These are phyloP conservation scores for Hemicordylus capensis DNA, from an alignment of 2,113 vertebrate genomes.

Conservation along the genomic window DNA sequence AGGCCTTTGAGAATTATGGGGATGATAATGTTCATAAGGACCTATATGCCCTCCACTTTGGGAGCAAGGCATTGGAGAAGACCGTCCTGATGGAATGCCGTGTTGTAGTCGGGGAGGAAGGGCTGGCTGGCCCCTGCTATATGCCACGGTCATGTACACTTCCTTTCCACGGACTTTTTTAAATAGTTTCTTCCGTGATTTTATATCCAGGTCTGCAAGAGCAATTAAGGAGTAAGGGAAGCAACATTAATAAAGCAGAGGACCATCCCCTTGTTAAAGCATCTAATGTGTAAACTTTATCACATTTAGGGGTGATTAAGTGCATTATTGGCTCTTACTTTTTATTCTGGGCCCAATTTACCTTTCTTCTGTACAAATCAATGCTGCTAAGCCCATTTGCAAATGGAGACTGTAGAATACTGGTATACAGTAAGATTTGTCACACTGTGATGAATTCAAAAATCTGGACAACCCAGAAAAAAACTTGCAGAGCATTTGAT, in stretches of 20 bases:
- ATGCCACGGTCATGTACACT: constrained; percentile 81
- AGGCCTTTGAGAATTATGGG: constrained; percentile 73
- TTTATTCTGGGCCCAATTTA: too few relatives aligned
- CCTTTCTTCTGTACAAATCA: too few relatives aligned
- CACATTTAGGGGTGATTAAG: too few relatives aligned
- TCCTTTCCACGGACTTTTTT: constrained; percentile 90
- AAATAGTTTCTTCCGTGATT: constrained; percentile 84
- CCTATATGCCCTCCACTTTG: constrained; percentile 59
- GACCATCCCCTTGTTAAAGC: too few relatives aligned
- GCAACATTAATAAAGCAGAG: background rate
- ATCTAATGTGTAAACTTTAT: too few relatives aligned
- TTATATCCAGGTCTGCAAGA: constrained; percentile 79
- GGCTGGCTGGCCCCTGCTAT: constrained; percentile 71
- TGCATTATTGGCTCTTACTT: too few relatives aligned
- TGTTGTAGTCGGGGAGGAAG: constrained; percentile 85
- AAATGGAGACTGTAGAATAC: too few relatives aligned
- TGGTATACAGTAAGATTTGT: too few relatives aligned
- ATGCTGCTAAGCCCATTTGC: too few relatives aligned
- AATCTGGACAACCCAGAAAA: too few relatives aligned
- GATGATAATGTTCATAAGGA: constrained; percentile 77
- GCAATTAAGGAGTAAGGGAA: background rate
- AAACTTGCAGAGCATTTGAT: background rate
- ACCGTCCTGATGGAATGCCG: constrained; percentile 57
- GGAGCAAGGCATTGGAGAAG: constrained; percentile 57
- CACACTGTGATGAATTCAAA: too few relatives aligned